Percentiles rank a stretch among this genome's conserved stretches.
phyloP scores from a whole-genome alignment of 2,888 invertebrate species.

The Belgica antarctica region DNA sequence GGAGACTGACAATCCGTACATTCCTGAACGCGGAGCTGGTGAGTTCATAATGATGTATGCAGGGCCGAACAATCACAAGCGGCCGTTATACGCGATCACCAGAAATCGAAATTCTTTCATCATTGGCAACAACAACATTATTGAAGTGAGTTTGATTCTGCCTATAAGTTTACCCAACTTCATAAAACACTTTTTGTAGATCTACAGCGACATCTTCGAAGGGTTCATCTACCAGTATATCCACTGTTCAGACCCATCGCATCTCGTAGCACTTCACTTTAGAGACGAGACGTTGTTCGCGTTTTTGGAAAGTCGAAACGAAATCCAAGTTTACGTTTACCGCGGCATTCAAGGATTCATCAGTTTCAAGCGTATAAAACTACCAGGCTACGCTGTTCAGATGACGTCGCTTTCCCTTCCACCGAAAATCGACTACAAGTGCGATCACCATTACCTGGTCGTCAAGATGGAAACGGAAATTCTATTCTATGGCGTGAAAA shows the following conservation, averaged over 20 bases:
- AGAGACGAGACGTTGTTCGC: constrained; percentile 57
- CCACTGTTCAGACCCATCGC: constrained; percentile 56
- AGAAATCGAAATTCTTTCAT: constrained; percentile 50
- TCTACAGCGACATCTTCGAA: constrained; percentile 55
- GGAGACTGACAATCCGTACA: constrained; percentile 48
- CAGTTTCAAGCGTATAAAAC: constrained; percentile 48
- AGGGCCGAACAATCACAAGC: constrained; percentile 49
- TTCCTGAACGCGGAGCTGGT: constrained; percentile 49
- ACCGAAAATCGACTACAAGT: constrained; percentile 30
- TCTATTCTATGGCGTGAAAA: constrained; percentile 8
- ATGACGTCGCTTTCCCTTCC: constrained; percentile 31
- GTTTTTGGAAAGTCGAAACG: constrained; percentile 55
- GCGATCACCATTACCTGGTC: constrained; percentile 20
- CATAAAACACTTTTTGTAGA: constrained; percentile 47
- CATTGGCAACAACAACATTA: constrained; percentile 51
- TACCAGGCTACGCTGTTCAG: constrained; percentile 22
- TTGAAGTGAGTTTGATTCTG: constrained; percentile 50
- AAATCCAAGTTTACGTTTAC: constrained; percentile 47
- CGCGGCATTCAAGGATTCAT: constrained; percentile 54
- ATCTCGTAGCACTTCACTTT: constrained; percentile 52
- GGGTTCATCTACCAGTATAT: constrained; percentile 59
- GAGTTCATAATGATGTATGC: constrained; percentile 52
- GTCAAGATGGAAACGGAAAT: constrained; percentile 24
- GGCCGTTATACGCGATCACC: constrained; percentile 53
- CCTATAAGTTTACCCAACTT: neutral